Evolutionary conservation across 2,113 vertebrate species (phyloP).

Genomic region (Tretioscincus oriximinensis): DNA sequence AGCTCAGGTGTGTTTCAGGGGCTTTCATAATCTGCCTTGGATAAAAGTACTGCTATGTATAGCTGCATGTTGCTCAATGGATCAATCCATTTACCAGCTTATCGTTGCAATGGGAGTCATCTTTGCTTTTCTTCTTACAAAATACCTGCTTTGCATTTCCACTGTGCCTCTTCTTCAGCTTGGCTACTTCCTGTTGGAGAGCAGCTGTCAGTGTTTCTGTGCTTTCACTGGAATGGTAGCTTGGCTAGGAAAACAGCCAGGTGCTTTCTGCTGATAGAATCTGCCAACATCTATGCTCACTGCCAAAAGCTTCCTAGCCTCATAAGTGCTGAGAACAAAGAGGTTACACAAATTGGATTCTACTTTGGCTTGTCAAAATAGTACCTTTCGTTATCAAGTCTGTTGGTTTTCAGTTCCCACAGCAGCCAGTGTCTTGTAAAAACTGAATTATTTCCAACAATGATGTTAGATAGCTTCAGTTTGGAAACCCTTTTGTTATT

Average conservation of each 20-base stretch:
- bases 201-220: slow-evolving; percentile 39
- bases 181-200: slow-evolving; percentile 1
- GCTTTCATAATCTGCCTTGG: not conserved
- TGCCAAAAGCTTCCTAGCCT: not conserved
- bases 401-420: not conserved
- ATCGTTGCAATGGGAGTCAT: not conserved
- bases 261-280: slow-evolving; percentile 2
- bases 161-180: not conserved
- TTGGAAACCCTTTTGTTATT: not conserved
- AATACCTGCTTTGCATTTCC: no score
- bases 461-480: not conserved
- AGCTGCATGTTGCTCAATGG: not conserved
- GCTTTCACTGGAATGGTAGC: not conserved
- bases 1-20: not conserved
- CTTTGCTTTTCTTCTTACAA: not conserved
- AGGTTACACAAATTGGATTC: not conserved
- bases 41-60: not conserved
- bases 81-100: not conserved
- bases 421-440: not conserved
- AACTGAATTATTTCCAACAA: not conserved
- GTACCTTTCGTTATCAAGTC: not conserved
- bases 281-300: slow-evolving; percentile 16
- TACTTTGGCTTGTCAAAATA: not conserved
- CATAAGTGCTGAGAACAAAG: slow-evolving; percentile 18
- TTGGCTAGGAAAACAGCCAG: slow-evolving; percentile 16